phyloP scores from a whole-genome alignment of 1,140 invertebrate species.

The Drosophila jambulina region DNA sequence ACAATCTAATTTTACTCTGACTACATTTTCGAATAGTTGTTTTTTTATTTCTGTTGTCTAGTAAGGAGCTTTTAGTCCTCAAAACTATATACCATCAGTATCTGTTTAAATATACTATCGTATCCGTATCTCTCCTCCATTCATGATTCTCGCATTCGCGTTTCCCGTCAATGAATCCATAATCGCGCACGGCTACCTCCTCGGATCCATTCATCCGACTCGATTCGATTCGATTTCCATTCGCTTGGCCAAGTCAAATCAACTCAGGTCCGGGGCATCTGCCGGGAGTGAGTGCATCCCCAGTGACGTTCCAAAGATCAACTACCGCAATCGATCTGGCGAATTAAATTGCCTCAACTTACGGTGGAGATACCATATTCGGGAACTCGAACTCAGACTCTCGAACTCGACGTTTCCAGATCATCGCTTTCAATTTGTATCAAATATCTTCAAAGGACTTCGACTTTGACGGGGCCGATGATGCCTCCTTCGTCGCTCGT shows the following conservation, averaged over 20 bases:
- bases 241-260: slow-evolving; percentile 36
- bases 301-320: slow-evolving; percentile 47
- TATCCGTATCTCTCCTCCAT: neutral
- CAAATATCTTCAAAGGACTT: slow-evolving; percentile 70
- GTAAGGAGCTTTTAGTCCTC: neutral
- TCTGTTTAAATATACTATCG: neutral
- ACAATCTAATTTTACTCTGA: too few relatives aligned
- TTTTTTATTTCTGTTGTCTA: neutral
- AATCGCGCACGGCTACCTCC: slow-evolving; percentile 27
- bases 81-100: neutral
- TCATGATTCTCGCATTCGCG: slow-evolving; percentile 12
- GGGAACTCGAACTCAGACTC: slow-evolving; percentile 42
- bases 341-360: slow-evolving; percentile 36
- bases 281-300: slow-evolving; percentile 19
- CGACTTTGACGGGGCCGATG: slow-evolving; percentile 51
- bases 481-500: slow-evolving; percentile 3
- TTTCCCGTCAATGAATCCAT: slow-evolving; percentile 32
- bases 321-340: slow-evolving; percentile 56
- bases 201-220: slow-evolving; percentile 29
- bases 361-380: neutral
- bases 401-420: slow-evolving; percentile 76
- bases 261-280: slow-evolving; percentile 9
- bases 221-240: slow-evolving; percentile 23
- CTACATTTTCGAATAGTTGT: too few relatives aligned
- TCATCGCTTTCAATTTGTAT: slow-evolving; percentile 80